These are phyloP conservation scores for Isurus oxyrinchus DNA, from an alignment of 2,113 vertebrate genomes.

Conservation along the genomic window DNA sequence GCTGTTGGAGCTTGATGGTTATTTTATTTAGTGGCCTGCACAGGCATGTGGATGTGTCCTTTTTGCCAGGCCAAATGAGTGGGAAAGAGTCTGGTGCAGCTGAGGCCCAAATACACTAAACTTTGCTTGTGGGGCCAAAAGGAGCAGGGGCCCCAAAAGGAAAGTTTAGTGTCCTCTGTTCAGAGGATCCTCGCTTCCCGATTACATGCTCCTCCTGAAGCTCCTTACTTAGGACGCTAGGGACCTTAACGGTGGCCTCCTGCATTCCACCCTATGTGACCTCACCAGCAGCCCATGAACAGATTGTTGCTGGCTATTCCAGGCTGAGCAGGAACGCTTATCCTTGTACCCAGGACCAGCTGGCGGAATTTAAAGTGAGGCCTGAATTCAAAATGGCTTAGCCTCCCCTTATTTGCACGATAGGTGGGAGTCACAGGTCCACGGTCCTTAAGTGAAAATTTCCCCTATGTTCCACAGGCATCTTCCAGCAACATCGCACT, in stretches of 20 bases:
- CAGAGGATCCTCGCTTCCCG: background rate
- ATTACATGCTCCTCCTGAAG: background rate
- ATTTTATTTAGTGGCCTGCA: background rate
- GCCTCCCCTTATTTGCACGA: background rate
- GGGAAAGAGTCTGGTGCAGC: background rate
- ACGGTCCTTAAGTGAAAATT: background rate
- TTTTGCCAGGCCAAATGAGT: background rate
- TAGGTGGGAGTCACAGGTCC: background rate
- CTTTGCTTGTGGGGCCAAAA: background rate
- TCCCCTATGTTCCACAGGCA: background rate
- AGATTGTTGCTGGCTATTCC: background rate
- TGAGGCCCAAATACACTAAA: background rate
- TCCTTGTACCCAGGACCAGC: background rate
- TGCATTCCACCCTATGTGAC: background rate
- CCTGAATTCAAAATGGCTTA: background rate
- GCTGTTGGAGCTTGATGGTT: background rate
- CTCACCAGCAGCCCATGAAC: background rate
- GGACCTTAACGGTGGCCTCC: background rate
- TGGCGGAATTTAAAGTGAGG: background rate
- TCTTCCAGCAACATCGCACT: background rate
- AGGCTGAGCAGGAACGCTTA: background rate
- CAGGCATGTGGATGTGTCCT: background rate
- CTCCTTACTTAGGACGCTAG: background rate
- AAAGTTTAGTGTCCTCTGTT: background rate
- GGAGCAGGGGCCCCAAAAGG: background rate